Percentiles rank a stretch among this genome's conserved stretches.
Evolutionary conservation across 2,113 vertebrate species (phyloP).

Genomic region (Motacilla tschutschensis): DNA sequence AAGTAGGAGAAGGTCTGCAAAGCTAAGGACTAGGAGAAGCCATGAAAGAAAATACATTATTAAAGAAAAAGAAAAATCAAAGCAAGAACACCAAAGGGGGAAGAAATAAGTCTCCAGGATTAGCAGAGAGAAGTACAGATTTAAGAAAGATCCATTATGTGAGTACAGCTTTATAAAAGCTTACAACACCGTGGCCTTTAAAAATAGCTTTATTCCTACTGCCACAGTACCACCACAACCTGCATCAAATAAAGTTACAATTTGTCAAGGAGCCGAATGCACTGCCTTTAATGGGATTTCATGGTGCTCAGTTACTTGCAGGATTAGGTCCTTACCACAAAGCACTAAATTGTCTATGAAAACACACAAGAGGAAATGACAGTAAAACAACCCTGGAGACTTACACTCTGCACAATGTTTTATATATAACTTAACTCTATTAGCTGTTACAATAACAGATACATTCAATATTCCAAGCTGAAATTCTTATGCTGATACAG

Average conservation of each 20-base stretch:
- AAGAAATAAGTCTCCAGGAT: constrained; percentile 6
- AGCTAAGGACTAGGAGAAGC: neutral
- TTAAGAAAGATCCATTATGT: constrained; percentile 31
- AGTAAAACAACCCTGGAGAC: neutral
- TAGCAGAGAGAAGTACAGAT: constrained; percentile 24
- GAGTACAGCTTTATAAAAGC: constrained; percentile 21
- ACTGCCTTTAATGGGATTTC: constrained; percentile 31
- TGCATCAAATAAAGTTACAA: constrained; percentile 6
- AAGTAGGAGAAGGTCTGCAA: constrained; percentile 13
- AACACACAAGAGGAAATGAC: neutral
- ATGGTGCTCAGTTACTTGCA: constrained; percentile 35
- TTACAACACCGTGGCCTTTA: neutral
- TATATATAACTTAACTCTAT: neutral
- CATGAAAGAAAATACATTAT: constrained; percentile 31
- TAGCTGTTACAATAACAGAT: neutral
- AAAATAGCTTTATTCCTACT: constrained; percentile 30
- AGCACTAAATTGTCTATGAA: neutral
- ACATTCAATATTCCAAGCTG: neutral
- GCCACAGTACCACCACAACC: constrained; percentile 30
- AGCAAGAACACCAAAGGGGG: constrained; percentile 14
- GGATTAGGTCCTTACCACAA: neutral
- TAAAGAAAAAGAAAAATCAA: constrained; percentile 23
- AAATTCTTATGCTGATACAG: neutral
- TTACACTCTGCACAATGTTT: neutral
- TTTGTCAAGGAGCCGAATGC: neutral